Base-by-base conservation (phyloP, 2,888 invertebrate genomes). In the Chrysolina oricalcia region DNA sequence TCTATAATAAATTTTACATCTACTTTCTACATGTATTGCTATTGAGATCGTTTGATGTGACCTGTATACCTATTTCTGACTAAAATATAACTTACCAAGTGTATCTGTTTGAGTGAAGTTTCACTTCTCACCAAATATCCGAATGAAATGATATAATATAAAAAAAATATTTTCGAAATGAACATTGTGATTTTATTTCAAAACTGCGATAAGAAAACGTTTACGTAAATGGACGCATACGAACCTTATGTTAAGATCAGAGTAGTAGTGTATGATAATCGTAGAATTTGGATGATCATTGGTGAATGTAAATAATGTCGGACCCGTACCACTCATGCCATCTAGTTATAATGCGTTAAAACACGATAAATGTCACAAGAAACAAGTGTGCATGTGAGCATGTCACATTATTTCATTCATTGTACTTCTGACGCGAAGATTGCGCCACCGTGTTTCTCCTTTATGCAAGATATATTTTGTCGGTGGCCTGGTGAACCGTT, bases 41-140 rank as follows among this genome's bases (percentile, higher is more conserved):
- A 35, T 46, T 46, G 46, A 15, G n/a, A 6, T n/a, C n/a, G 15
- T 46, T 56, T 56, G 21, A 23, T 23, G 19, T 21, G 21, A 19
- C 53, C 21, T 21, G 53, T 56, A 56, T 23, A n/a, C n/a, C n/a
- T n/a, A 56, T 19, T 56, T 56, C 21, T 48, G 48, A 48, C 17
- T 17, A 48, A 48, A 46, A 17, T 5, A 17, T 17, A 48, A 56
- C 53, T 56, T 56, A 56, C 53, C 53, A 56, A 5, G 13, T 56
- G 53, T 23, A 73, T 23, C 40, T 73, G 73, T 73, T 41, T 73
- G 19, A 73, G 41, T 19, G 50, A 35, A 72, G 19, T 13, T 8
- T 66, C 68, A 63, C 63, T 50, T 27, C 48, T 5, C 40, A 53
- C 48, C 13, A 59, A 21, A 48, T 17, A 10, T 19, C 35, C 40